These are phyloP conservation scores for Trididemnum clinides DNA, from an alignment of 23 tunicate genomes.

Conservation along the genomic window DNA sequence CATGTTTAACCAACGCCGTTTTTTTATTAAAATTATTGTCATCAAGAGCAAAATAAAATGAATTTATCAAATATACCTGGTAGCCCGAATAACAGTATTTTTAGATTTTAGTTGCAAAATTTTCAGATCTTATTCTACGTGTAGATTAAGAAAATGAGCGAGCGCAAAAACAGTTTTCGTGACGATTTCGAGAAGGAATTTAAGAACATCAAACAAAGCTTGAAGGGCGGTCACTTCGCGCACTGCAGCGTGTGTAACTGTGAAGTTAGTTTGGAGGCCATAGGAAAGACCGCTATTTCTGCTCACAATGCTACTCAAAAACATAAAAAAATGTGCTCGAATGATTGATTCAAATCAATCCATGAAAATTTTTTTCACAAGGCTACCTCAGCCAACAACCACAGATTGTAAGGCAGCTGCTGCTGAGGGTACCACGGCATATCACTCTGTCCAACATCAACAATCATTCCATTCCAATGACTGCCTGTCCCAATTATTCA, in stretches of 20 bases:
- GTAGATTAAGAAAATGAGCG: constrained; percentile 1
- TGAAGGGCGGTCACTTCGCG: neutral
- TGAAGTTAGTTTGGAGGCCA: too few species aligned
- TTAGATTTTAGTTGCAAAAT: neutral
- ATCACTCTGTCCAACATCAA: constrained; percentile 48
- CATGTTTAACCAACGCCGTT: too few species aligned
- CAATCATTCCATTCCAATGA: constrained; percentile 52
- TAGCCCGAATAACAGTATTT: too few species aligned
- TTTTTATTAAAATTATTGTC: too few species aligned
- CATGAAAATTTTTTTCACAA: too few species aligned
- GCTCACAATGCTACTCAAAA: too few species aligned
- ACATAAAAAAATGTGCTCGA: neutral
- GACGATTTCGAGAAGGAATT: too few species aligned
- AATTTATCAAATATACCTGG: too few species aligned
- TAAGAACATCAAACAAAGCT: constrained; percentile 2
- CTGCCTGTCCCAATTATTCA: constrained; percentile 52
- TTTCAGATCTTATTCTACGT: neutral
- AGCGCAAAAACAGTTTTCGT: constrained; percentile 7
- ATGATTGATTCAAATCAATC: constrained; percentile 19
- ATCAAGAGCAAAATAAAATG: too few species aligned
- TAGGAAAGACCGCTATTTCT: too few species aligned
- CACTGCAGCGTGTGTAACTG: constrained; percentile 7
- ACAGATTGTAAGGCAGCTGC: constrained; percentile 49
- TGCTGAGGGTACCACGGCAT: constrained; percentile 45
- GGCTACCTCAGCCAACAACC: constrained; percentile 13